Percentiles rank a stretch among this genome's conserved stretches.
These are phyloP conservation scores for Hyles vespertilio DNA, from an alignment of 1,140 invertebrate species.

Conservation along the genomic window DNA sequence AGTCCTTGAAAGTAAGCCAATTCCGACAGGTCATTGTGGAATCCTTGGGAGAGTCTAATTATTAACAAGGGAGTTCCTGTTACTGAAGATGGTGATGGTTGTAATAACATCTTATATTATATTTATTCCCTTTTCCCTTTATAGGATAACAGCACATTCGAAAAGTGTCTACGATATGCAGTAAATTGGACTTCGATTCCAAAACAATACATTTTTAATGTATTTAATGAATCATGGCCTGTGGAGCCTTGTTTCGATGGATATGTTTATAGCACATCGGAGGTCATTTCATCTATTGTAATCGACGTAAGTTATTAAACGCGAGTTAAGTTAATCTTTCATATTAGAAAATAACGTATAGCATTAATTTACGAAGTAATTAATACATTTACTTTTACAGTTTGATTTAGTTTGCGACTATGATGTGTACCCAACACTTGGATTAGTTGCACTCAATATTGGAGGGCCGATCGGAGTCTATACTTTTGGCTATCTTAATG, in stretches of 20 bases:
- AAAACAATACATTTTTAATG: constrained; percentile 43
- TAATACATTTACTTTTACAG: constrained; percentile 65
- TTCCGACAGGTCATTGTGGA: too few relatives aligned
- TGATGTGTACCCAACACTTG: constrained; percentile 90
- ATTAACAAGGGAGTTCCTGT: too few relatives aligned
- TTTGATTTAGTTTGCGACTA: constrained; percentile 90
- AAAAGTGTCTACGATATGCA: constrained; percentile 76
- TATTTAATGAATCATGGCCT: constrained; percentile 77
- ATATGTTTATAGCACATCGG: constrained; percentile 86
- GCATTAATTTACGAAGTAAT: background rate
- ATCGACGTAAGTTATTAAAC: constrained; percentile 82
- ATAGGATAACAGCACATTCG: constrained; percentile 65
- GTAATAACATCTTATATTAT: too few relatives aligned
- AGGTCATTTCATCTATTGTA: constrained; percentile 85
- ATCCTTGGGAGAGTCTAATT: too few relatives aligned
- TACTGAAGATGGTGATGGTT: too few relatives aligned
- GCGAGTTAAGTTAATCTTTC: background rate
- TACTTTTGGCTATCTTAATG: constrained; percentile 88
- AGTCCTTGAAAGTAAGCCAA: too few relatives aligned
- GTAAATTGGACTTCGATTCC: constrained; percentile 82
- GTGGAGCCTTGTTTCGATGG: constrained; percentile 83
- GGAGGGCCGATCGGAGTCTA: constrained; percentile 92
- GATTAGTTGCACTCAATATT: constrained; percentile 87
- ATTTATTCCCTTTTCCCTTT: constrained; percentile 10
- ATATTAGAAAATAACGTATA: background rate